phyloP scores from a whole-genome alignment of 2,888 invertebrate genomes.

The Hemithea aestivaria region DNA sequence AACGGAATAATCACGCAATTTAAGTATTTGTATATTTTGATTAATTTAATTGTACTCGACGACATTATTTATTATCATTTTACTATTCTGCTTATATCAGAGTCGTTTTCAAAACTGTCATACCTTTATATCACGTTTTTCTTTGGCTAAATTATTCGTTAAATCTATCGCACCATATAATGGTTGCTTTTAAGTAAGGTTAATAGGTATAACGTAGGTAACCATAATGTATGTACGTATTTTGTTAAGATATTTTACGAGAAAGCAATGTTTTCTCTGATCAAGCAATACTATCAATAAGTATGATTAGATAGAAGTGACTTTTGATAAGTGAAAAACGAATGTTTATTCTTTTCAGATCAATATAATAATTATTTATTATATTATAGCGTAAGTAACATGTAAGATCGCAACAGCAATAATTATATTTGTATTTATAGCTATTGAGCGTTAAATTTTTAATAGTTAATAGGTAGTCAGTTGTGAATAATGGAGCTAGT shows the following conservation, averaged over 20 bases:
- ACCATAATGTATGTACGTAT: conserved; percentile 41
- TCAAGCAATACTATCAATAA: conserved; percentile 75
- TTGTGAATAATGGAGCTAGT: conserved; percentile 72
- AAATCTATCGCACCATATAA: conserved; percentile 55
- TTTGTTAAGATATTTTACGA: conserved; percentile 59
- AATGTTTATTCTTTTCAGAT: conserved; percentile 73
- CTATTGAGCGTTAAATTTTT: conserved; percentile 77
- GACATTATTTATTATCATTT: too few species aligned
- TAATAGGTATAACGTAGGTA: conserved; percentile 13
- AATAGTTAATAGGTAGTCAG: conserved; percentile 72
- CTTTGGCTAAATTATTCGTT: conserved; percentile 6
- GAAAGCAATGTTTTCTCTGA: conserved; percentile 68
- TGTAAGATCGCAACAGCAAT: conserved; percentile 73
- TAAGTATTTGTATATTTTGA: conserved; percentile 19
- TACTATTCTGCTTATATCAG: too few species aligned
- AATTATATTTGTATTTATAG: conserved; percentile 77
- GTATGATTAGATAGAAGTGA: conserved; percentile 61
- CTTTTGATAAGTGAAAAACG: conserved; percentile 61
- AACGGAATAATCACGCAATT: neutral
- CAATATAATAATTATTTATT: conserved; percentile 64
- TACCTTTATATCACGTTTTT: conserved; percentile 16
- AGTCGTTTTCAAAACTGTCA: too few species aligned
- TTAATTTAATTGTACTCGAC: too few species aligned
- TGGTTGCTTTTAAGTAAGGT: conserved; percentile 57
- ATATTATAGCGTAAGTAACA: conserved; percentile 38